These are phyloP conservation scores for Pangasius macronema DNA, from an alignment of 2,797 vertebrate species.

Conservation along the genomic window DNA sequence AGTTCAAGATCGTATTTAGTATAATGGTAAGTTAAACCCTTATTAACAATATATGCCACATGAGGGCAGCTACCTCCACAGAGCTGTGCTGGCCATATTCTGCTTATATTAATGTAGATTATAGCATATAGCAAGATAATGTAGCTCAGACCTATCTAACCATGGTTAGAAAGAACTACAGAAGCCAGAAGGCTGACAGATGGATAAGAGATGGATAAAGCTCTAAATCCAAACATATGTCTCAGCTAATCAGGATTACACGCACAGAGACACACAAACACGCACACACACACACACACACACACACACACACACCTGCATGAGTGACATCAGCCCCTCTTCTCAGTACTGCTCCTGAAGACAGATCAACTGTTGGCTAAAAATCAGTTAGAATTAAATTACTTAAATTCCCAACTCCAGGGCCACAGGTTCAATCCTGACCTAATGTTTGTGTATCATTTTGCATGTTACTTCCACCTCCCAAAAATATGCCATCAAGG, in stretches of 20 bases:
- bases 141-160: neutral
- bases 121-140: neutral
- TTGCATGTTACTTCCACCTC: neutral
- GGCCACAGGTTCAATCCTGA: neutral
- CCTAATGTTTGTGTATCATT: neutral
- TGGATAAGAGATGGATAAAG: constrained; percentile 22
- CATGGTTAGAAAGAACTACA: neutral
- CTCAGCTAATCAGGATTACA: constrained; percentile 39
- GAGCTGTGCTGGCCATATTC: neutral
- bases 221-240: constrained; percentile 46
- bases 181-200: constrained; percentile 39
- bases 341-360: neutral
- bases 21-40: no score
- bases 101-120: neutral
- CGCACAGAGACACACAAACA: neutral
- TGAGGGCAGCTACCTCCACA: neutral
- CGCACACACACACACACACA: neutral
- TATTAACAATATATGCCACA: neutral
- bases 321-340: neutral
- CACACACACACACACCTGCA: neutral
- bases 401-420: neutral
- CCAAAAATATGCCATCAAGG: neutral
- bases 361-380: neutral
- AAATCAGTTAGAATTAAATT: constrained; percentile 10
- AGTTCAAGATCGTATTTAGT: no score